phyloP scores from a whole-genome alignment of 2,888 invertebrate species.

The Mesoligia furuncula region DNA sequence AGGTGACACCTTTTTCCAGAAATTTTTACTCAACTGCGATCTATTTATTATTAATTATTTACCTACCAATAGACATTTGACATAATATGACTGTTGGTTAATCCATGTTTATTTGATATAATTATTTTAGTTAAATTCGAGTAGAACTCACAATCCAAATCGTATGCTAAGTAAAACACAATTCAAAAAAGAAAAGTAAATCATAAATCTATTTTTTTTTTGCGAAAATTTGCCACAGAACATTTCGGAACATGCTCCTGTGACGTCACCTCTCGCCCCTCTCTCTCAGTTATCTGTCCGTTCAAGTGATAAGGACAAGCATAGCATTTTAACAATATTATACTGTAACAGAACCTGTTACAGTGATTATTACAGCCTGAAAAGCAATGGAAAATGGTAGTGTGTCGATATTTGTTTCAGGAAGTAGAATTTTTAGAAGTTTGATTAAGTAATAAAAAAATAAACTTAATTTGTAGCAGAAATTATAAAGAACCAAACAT shows the following conservation, averaged over 20 bases:
- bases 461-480: neutral
- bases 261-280: conserved; percentile 71
- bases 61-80: neutral
- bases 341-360: neutral
- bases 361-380: neutral
- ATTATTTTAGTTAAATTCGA: neutral
- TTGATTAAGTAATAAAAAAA: too few species aligned
- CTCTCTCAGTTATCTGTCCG: conserved; percentile 64
- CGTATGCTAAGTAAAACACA: neutral
- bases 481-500: neutral
- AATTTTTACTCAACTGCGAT: neutral
- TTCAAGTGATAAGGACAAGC: conserved; percentile 46
- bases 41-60: neutral
- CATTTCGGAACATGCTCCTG: conserved; percentile 70
- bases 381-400: neutral
- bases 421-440: neutral
- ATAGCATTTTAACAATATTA: conserved; percentile 25
- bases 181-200: too few species aligned
- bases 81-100: neutral
- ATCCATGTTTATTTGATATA: neutral
- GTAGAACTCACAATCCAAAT: too few species aligned
- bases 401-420: neutral
- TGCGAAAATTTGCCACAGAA: neutral
- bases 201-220: neutral
- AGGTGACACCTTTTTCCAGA: neutral